Evolutionary conservation across 2,113 vertebrate species (phyloP).

Genomic region (Pelecanus crispus): DNA sequence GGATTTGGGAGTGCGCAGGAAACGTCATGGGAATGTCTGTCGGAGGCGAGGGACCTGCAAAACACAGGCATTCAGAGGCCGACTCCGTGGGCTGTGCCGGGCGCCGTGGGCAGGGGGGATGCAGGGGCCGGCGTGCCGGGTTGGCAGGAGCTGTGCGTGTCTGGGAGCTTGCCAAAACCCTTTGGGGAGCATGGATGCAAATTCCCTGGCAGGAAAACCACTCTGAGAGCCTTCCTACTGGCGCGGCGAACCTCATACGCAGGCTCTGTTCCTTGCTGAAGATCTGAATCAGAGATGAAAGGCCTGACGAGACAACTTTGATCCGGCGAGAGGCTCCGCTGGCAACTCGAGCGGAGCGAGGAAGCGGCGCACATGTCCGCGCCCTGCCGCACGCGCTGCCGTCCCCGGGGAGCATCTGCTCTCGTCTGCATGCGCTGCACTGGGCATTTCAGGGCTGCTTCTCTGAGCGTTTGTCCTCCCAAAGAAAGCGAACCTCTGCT

Average conservation of each 20-base stretch:
- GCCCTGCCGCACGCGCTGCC: neutral
- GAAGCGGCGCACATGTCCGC: neutral
- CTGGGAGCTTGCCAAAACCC: neutral
- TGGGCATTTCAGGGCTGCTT: neutral
- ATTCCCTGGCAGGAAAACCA: neutral
- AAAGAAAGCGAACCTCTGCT: too few relatives aligned
- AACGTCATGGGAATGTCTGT: accelerated
- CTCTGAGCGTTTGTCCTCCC: neutral
- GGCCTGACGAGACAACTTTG: neutral
- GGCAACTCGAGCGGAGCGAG: neutral
- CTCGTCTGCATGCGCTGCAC: neutral
- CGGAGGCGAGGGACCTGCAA: neutral
- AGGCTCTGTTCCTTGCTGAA: neutral
- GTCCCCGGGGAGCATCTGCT: neutral
- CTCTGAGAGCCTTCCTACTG: neutral
- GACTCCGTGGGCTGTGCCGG: too few relatives aligned
- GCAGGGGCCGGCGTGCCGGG: accelerated
- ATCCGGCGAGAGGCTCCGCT: neutral
- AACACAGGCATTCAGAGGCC: neutral
- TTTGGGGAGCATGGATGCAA: neutral
- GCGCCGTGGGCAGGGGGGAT: neutral
- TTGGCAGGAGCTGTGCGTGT: neutral
- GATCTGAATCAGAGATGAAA: neutral
- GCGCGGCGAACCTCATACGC: neutral
- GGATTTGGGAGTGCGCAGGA: neutral